Evolutionary conservation across 2,888 invertebrate species (phyloP).

Genomic region (Pharmacophagus antenor): DNA sequence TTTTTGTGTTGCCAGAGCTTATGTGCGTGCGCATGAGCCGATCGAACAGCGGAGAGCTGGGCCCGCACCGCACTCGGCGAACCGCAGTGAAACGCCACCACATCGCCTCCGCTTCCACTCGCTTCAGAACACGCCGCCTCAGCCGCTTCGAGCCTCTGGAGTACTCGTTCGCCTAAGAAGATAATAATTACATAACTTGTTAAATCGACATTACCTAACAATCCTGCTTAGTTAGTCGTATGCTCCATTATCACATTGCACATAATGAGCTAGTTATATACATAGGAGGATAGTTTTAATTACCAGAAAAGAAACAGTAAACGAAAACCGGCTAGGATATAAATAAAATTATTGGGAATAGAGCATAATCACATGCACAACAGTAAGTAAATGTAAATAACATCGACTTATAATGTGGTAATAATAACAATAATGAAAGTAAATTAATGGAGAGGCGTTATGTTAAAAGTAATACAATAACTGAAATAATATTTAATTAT

Average conservation of each 20-base stretch:
- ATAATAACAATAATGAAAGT: no score
- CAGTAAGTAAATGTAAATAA: no score
- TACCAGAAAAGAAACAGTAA: no score
- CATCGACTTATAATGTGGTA: no score
- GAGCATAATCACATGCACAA: no score
- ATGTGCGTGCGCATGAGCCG: constrained; percentile 93
- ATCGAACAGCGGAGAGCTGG: constrained; percentile 92
- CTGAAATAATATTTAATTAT: no score
- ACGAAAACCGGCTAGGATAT: no score
- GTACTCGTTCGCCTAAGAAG: constrained; percentile 83
- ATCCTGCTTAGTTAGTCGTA: neutral
- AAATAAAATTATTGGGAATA: no score
- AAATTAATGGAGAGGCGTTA: no score
- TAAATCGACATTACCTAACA: neutral
- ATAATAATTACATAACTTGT: constrained; percentile 11
- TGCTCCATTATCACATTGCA: neutral
- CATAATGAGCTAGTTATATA: neutral
- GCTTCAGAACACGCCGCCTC: constrained; percentile 80
- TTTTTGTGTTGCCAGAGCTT: constrained; percentile 98
- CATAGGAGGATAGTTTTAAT: no score
- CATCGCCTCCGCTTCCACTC: constrained; percentile 83
- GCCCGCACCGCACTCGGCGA: constrained; percentile 87
- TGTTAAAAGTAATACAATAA: no score
- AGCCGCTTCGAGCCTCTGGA: constrained; percentile 82
- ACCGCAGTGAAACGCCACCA: constrained; percentile 87